phyloP scores from a whole-genome alignment of 2,113 vertebrate genomes.

The Periophthalmus modestus region DNA sequence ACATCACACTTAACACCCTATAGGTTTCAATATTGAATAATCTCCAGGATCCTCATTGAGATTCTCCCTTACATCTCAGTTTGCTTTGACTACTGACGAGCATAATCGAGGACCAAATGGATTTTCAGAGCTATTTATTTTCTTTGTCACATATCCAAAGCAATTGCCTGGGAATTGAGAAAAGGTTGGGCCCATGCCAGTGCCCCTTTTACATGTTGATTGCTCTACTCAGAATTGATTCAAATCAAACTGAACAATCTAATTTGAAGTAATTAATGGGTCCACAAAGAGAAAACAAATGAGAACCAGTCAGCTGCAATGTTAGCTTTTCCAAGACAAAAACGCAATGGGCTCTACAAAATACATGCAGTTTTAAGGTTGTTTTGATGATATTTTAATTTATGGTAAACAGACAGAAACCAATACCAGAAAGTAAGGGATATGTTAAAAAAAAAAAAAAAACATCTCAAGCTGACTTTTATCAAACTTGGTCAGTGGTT shows the following conservation, averaged over 20 bases:
- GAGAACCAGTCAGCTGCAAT: background rate
- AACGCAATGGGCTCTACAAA: background rate
- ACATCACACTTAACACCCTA: constrained; percentile 44
- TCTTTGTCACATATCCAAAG: constrained; percentile 14
- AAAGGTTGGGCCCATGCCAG: background rate
- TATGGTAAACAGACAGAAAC: no score
- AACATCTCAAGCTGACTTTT: no score
- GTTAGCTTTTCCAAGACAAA: background rate
- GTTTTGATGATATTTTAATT: background rate
- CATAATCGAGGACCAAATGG: constrained; percentile 44
- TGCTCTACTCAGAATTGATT: constrained; percentile 9
- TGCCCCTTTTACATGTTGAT: background rate
- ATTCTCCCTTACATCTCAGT: constrained; percentile 31
- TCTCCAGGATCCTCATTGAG: constrained; percentile 44
- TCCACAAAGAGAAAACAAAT: background rate
- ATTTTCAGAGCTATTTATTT: constrained; percentile 37
- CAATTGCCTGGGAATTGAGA: constrained; percentile 8
- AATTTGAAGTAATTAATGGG: background rate
- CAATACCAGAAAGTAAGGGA: no score
- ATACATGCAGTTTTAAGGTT: background rate
- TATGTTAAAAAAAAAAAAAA: no score
- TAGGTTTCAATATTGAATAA: constrained; percentile 15
- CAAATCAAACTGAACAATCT: background rate
- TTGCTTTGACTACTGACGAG: constrained; percentile 28
- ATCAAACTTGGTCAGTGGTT: no score